Base-by-base conservation (phyloP, 2,888 invertebrate species). In the Neoaliturus tenellus region DNA sequence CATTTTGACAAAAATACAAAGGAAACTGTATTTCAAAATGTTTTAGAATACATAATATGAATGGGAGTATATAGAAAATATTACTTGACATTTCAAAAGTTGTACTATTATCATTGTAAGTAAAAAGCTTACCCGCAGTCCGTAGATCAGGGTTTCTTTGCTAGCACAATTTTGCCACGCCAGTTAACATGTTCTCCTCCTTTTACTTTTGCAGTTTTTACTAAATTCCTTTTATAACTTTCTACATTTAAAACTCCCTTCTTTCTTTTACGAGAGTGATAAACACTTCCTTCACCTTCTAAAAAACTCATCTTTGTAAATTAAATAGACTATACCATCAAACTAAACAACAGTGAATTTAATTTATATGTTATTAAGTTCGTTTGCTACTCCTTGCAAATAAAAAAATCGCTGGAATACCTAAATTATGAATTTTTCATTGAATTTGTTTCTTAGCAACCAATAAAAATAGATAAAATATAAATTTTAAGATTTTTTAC, bases 151-250 rank as follows among this genome's bases (percentile, higher is more conserved):
- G 55, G 80, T 58, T 55, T 14, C 17, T 81, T 81, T 23, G 81
- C 81, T n/a, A 23, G 23, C 4, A 67, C 41, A 14, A 23, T 62
- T 81, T 67, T 58, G 8, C 81, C 81, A 35, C 20, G 35, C 81
- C 81, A 81, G 41, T 67, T 81, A 8, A 48, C 25, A 48, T 78
- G 78, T 78, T 78, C 78, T 78, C 20, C 12, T 10, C 78, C 78
- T 35, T 35, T 35, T 35, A 35, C 35, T 35, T 35, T 35, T 48
- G n/a, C 12, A 48, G n/a, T 17, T 48, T 10, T 48, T 48, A 48
- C 48, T 48, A 48, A 48, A 48, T 48, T 48, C 48, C 48, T 48
- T 48, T 17, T 48, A 17, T 48, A 48, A 48, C 48, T 48, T 48
- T 48, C 48, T 48, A 48, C 48, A 48, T 58, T 58, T 58, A 58